Evolutionary conservation across 2,113 vertebrate species (phyloP).

Genomic region (Leiothrix lutea): DNA sequence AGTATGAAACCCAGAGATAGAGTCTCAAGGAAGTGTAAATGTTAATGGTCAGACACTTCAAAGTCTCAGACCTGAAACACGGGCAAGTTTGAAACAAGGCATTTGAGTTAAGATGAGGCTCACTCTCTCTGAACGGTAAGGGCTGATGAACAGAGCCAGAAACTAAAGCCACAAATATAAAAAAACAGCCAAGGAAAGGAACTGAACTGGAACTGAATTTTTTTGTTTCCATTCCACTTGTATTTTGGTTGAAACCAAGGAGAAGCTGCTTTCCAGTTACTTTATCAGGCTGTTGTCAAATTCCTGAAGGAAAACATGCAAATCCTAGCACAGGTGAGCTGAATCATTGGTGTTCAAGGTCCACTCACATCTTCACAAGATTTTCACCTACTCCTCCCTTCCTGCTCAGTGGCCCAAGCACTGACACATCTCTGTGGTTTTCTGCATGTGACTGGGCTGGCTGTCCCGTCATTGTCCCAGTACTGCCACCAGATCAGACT

Average conservation of each 20-base stretch:
- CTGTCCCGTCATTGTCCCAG: background rate
- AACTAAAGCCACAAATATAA: background rate
- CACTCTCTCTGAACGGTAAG: background rate
- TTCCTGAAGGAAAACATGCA: background rate
- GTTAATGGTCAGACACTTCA: background rate
- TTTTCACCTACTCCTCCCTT: background rate
- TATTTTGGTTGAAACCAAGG: background rate
- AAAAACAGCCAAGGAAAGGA: background rate
- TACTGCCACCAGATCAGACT: slow-evolving; percentile 7
- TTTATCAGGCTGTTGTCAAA: background rate
- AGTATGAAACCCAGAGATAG: background rate
- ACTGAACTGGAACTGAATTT: background rate
- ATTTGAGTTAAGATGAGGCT: background rate
- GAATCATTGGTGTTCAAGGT: background rate
- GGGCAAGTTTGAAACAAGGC: background rate
- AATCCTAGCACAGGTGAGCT: background rate
- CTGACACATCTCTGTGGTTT: background rate
- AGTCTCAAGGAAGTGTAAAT: background rate
- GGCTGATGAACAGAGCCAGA: background rate
- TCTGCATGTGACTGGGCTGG: background rate
- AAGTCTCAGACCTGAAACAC: background rate
- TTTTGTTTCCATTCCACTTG: background rate
- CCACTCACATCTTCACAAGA: fast-evolving
- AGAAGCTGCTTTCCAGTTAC: background rate
- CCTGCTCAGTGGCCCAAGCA: background rate